Base-by-base conservation (phyloP, 2,888 invertebrate species). In the Lycia hirtaria region DNA sequence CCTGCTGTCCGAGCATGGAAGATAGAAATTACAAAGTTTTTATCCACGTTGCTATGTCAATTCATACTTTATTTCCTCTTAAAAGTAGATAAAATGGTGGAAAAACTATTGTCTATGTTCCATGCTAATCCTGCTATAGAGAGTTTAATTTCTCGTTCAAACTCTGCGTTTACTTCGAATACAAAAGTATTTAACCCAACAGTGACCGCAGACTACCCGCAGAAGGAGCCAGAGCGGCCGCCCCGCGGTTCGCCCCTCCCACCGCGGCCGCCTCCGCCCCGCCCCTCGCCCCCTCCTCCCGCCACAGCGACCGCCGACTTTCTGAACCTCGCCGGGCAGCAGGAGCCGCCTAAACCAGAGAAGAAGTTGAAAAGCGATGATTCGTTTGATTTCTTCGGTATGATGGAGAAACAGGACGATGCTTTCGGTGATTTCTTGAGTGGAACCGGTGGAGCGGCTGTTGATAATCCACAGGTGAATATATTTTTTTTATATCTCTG, bases 301-400 rank as follows among this genome's bases (percentile, higher is more conserved):
- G 53, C 51, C 52, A 57, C 32, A 56, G 43, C 51, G 17, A 85
- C 90, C 0, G 85, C 78, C 0, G 88, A 92, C 69, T 83, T 91
- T 69, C 78, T 88, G 0, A 88, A 88, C 67, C 62, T 91, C 40
- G 72, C 0, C 59, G 45, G 67, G 14, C 58, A 61, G 0, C 65
- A 45, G 61, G 74, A 50, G 52, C 68, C 4, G 71, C 12, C 45
- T 4, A 59, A 67, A 37, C 24, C 60, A 0, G 81, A 80, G 55
- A 80, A 75, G 51, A 86, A 87, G 51, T 52, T 89, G 15, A 84
- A 85, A 64, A 83, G 70, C 56, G 84, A 84, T 22, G 94, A 93
- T 73, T 92, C 94, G 0, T 93, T 94, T 37, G 96, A 96, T 60
- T 91, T 92, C 80, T 92, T 92, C 62, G 91, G 92, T n/a, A 82